Base-by-base conservation (phyloP, 2,113 vertebrate genomes). In the Ornithorhynchus anatinus region DNA sequence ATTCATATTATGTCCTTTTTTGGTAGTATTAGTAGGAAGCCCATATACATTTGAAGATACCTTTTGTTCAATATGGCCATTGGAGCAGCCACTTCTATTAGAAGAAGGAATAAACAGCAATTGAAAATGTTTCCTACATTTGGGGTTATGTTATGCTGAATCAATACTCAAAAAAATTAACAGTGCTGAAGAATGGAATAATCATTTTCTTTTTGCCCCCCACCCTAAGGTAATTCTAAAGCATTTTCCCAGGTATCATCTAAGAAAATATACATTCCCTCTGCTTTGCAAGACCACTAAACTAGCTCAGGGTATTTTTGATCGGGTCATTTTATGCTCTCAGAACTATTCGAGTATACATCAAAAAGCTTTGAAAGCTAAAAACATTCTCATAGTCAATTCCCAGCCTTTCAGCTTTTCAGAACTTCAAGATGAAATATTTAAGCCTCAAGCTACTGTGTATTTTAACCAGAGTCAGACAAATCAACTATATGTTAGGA, bases 131-230 rank as follows among this genome's bases (percentile, higher is more conserved):
- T 82, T 87, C 53, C 69, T 79, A 64, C 43, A 38, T 66, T 71
- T 85, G 56, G 45, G 17, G 13, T 69, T 36, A 81, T 81, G 74
- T 58, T 59, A 69, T 71, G 81, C 57, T 67, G 38, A 29, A 45
- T 79, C 35, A 32, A 72, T 20, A 53, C 53, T 84, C 51, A 73
- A 77, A 86, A 79, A 50, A 82, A 83, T 83, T 86, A 84, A 59
- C 2, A 48, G 7, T n/a, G 11, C 43, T n/a, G 12, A 11, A 9
- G 23, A 44, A 81, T 40, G 75, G 53, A 74, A 86, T 85, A 88
- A 80, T 59, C 25, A 76, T 84, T 85, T 89, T 81, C 59, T 75
- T 80, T 84, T 64, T 36, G 63, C 69, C 20, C 19, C 4, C 29
- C 16, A 27, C 15, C 8, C 76, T 67, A 40, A 59, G 51, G 47